phyloP scores from a whole-genome alignment of 2,797 vertebrate genomes.

The Channa striata region DNA sequence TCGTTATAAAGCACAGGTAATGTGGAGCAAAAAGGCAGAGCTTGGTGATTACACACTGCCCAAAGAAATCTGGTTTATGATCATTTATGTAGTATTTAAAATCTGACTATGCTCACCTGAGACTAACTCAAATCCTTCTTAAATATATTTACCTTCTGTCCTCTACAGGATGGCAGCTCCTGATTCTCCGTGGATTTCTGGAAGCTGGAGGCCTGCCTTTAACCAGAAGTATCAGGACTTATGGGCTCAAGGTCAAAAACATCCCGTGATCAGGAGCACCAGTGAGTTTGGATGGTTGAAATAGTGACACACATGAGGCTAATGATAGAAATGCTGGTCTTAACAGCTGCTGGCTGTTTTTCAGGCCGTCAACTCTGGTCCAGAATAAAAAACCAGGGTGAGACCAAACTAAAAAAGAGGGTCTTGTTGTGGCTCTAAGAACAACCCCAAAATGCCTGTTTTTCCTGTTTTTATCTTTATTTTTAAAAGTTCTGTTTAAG shows the following conservation, averaged over 20 bases:
- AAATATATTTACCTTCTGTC: not conserved
- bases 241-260: slow-evolving; percentile 86
- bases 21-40: not conserved
- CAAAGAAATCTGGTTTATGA: not conserved
- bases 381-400: too few relatives aligned
- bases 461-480: too few relatives aligned
- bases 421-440: too few relatives aligned
- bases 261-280: slow-evolving; percentile 76
- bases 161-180: slow-evolving; percentile 86
- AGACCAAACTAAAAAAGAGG: too few relatives aligned
- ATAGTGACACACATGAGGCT: not conserved
- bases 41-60: not conserved
- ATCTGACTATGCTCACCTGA: not conserved
- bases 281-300: slow-evolving; percentile 81
- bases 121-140: too few relatives aligned
- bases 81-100: not conserved
- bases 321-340: not conserved
- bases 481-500: not conserved
- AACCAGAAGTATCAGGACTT: slow-evolving; percentile 88
- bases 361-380: too few relatives aligned
- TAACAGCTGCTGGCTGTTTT: not conserved
- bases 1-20: slow-evolving; percentile 92
- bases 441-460: too few relatives aligned
- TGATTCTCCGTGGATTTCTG: slow-evolving; percentile 91
- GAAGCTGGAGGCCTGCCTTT: slow-evolving; percentile 89